Evolutionary conservation across 2,797 vertebrate species (phyloP).

Genomic region (Avahi laniger): DNA sequence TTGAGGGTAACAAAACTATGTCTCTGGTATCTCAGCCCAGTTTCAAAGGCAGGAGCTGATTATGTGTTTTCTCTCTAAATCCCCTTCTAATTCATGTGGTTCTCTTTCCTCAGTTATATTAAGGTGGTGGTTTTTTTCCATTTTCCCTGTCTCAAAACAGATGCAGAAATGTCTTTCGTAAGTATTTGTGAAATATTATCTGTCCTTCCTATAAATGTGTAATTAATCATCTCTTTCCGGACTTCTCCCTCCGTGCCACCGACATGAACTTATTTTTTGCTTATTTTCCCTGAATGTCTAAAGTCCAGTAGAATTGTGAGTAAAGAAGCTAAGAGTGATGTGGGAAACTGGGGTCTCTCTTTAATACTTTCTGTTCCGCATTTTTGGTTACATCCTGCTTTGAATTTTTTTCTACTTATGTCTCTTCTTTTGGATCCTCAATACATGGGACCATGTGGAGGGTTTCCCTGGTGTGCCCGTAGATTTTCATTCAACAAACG

Average conservation of each 20-base stretch:
- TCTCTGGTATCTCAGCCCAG: neutral
- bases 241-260: neutral
- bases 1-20: neutral
- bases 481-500: neutral
- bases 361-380: neutral
- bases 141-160: neutral
- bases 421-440: neutral
- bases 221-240: neutral
- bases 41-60: neutral
- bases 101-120: neutral
- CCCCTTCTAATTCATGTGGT: neutral
- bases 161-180: neutral
- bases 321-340: neutral
- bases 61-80: neutral
- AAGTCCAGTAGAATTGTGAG: constrained; percentile 28
- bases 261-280: neutral
- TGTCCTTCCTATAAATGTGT: neutral
- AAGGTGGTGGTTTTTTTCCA: neutral
- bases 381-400: neutral
- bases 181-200: neutral
- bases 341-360: neutral
- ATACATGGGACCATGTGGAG: neutral
- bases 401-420: neutral
- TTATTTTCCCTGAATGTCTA: neutral
- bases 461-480: neutral